A percentile compares a stretch with the other conserved stretches of the same genome.
Evolutionary conservation across 2,888 invertebrate species (phyloP).

Genomic region (Melieria omissa): DNA sequence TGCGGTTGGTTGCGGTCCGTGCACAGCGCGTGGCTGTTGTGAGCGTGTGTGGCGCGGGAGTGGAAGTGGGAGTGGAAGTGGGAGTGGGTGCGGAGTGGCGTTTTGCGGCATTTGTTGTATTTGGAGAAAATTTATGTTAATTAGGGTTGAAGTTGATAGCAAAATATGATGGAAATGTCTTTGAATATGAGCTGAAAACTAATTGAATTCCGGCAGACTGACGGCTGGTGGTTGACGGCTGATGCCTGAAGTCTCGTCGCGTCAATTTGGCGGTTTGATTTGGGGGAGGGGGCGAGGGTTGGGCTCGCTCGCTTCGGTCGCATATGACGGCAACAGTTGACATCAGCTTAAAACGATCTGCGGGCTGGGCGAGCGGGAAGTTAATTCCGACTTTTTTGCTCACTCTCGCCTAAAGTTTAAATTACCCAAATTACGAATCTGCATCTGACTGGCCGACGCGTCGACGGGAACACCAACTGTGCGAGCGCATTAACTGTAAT

Average conservation of each 20-base stretch:
- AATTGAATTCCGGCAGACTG: not conserved
- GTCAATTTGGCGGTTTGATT: no score
- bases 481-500: slow-evolving; percentile 22
- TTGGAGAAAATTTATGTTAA: slow-evolving; percentile 12
- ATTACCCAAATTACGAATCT: not conserved
- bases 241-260: no score
- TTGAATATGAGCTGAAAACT: not conserved
- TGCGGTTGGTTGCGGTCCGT: not conserved
- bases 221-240: not conserved
- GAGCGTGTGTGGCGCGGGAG: no score
- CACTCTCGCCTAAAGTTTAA: not conserved
- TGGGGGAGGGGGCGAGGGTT: no score
- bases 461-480: slow-evolving; percentile 12
- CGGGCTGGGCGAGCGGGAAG: not conserved
- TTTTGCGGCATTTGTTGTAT: not conserved
- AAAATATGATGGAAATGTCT: slow-evolving; percentile 13
- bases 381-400: not conserved
- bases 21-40: no score
- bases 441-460: not conserved
- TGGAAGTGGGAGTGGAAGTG: not conserved
- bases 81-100: not conserved
- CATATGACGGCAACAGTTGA: no score
- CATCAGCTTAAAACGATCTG: not conserved
- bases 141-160: slow-evolving; percentile 17
- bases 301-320: no score